Percentiles rank a stretch among this genome's conserved stretches.
Conservation (phyloP, 2,888 invertebrate species). For the Coremacera marginata region DNA sequence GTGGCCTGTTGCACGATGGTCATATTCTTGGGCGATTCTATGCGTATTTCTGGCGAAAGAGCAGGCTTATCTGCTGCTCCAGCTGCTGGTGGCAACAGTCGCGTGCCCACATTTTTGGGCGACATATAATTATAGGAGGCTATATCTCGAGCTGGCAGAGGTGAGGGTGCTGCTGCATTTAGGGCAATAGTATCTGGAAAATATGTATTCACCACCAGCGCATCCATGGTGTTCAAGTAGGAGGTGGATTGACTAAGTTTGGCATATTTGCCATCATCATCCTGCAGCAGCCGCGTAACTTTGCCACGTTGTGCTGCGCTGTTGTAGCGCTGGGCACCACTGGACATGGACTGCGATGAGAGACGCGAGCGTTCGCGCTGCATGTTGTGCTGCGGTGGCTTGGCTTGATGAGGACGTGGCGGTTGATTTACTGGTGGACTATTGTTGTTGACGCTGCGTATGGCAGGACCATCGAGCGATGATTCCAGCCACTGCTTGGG, state of each 20-base stretch:
- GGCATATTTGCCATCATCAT: slow-evolving; percentile 54
- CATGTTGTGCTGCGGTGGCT: slow-evolving; percentile 26
- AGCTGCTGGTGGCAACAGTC: slow-evolving; percentile 47
- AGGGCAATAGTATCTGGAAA: neutral
- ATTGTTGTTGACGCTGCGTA: slow-evolving; percentile 45
- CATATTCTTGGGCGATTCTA: slow-evolving; percentile 85
- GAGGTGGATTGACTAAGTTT: slow-evolving; percentile 67
- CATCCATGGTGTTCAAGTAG: slow-evolving; percentile 62
- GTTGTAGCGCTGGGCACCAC: slow-evolving; percentile 33
- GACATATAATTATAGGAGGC: neutral
- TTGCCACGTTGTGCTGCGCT: slow-evolving; percentile 30
- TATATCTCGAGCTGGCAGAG: neutral
- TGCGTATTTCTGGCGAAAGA: slow-evolving; percentile 71
- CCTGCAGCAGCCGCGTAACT: slow-evolving; percentile 50
- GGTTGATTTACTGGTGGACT: slow-evolving; percentile 7
- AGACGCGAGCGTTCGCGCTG: slow-evolving; percentile 59
- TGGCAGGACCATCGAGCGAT: slow-evolving; percentile 66
- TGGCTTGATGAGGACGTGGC: slow-evolving; percentile 46
- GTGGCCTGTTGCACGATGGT: slow-evolving; percentile 89
- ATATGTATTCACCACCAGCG: slow-evolving; percentile 42
- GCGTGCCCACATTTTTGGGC: slow-evolving; percentile 35
- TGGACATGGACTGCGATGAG: slow-evolving; percentile 66
- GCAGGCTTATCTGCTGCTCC: slow-evolving; percentile 45
- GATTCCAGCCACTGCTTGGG: slow-evolving; percentile 69
- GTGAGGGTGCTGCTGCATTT: slow-evolving; percentile 36